Evolutionary conservation across 2,797 vertebrate species (phyloP).

Genomic region (Paramormyrops hopkinsi): DNA sequence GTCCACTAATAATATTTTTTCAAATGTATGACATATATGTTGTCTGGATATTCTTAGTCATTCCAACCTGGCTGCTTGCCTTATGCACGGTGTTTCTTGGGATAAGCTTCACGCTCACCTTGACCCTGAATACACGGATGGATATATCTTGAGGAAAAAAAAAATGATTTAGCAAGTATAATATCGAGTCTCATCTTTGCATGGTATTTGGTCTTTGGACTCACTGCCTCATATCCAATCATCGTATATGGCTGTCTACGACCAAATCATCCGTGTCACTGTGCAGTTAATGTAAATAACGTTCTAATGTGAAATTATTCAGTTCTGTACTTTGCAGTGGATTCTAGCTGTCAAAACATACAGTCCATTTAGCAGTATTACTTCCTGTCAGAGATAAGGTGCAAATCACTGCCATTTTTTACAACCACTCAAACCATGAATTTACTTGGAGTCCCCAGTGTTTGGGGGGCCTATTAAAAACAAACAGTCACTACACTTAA

Average conservation of each 20-base stretch:
- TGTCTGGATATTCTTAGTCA: background rate
- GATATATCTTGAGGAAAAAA: background rate
- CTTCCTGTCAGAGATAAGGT: background rate
- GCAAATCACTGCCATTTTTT: background rate
- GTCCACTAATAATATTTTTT: background rate
- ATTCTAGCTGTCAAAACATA: background rate
- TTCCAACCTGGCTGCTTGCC: background rate
- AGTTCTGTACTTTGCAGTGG: background rate
- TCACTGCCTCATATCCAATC: background rate
- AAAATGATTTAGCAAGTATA: background rate
- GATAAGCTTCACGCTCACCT: background rate
- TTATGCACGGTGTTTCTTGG: background rate
- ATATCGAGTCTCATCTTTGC: background rate
- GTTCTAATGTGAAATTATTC: background rate
- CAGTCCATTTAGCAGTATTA: background rate
- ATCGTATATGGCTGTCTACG: background rate
- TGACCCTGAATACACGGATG: background rate
- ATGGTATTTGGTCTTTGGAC: background rate
- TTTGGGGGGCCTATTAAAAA: background rate
- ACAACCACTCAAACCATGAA: background rate
- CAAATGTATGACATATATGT: background rate
- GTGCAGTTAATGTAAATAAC: background rate
- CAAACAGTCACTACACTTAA: background rate
- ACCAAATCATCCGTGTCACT: background rate
- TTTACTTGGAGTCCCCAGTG: background rate